Base-by-base conservation (phyloP, 2,888 invertebrate genomes). In the Anthrax anthrax region DNA sequence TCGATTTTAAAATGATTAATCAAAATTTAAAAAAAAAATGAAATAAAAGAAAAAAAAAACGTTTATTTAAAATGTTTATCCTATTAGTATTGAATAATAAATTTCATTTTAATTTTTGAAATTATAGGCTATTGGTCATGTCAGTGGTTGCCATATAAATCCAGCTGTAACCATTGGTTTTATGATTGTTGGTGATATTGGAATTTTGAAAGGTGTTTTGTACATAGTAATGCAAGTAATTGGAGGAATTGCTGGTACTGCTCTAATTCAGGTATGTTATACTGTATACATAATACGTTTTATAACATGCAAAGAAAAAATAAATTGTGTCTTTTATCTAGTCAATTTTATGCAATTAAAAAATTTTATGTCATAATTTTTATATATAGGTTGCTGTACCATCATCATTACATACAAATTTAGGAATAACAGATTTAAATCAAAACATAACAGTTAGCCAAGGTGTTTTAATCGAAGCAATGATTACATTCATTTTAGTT, bases 91-190 rank as follows among this genome's bases (percentile, higher is more conserved):
- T n/a, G n/a, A n/a, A n/a, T n/a, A n/a, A n/a, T n/a, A n/a, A n/a
- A n/a, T 38, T 23, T 5, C 23, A 18, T 14, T 19, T 41, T n/a
- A 19, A 36, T 50, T 47, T 50, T 53, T 53, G 27, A 19, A 18
- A 49, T 59, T 68, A 2, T 70, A 88, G 86, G 73, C 77, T 42
- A 74, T 91, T 54, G 87, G 86, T 0, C 88, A 90, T 61, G 80
- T 90, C 37, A 90, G 89, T 38, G 91, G 92, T 8, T 89, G 87
- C 2, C 92, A 92, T 70, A 78, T 92, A 57, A 94, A 95, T 72
- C 94, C 94, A 0, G 92, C 94, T 0, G 87, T 95, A 36, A 92
- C 92, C 0, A 65, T 76, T 45, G 88, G 88, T 0, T 77, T 92
- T 63, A 70, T 91, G 53, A 77, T 78, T 9, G 78, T 87, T 4